Base-by-base conservation (phyloP, 2,113 vertebrate genomes). In the Lutjanus erythropterus region DNA sequence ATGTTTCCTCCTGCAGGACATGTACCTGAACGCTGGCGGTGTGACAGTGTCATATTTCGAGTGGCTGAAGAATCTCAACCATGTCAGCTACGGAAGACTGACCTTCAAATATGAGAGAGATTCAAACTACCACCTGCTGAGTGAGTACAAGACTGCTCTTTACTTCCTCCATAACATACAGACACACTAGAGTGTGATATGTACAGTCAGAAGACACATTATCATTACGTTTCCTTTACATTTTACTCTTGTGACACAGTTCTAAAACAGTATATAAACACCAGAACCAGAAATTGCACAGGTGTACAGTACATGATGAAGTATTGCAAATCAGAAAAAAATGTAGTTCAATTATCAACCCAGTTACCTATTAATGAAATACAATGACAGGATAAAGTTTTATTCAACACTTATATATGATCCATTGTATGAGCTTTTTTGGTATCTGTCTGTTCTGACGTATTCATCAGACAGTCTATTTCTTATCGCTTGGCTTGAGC, bases 61-160 rank as follows among this genome's bases (percentile, higher is more conserved):
- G 88, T 99, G 98, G 98, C 94, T 99, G 87, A 99, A 99, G 95
- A 99, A 99, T 92, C 96, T 99, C 66, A 99, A 99, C 92, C 98
- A 99, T 0, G 98, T 99, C 94, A 99, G 98, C 92, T 99, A 99
- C 3, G 98, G 98, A 59, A 95, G 98, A 58, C 85, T 99, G 94
- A 98, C 98, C 90, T 99, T 99, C 95, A 99, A 99, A 89, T 99
- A 99, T 7, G 98, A 99, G 94, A 95, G 98, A 64, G 98, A 99
- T 90, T 99, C 98, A 69, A 99, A 99, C 95, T 99, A 99, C 94
- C 98, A 99, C 92, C 96, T 99, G 53, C 97, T 99, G 75, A 99
- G 98, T 99, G 94, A 96, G 98, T 97, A 19, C 62, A 65, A 52
- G 16, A 6, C 42, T 2, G 11, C n/a, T 62, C 49, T 37, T 21